Evolutionary conservation across 1,140 invertebrate genomes (phyloP), one percentile per base, ranked within the genome.

Genomic region (Zelostemma sp.): DNA sequence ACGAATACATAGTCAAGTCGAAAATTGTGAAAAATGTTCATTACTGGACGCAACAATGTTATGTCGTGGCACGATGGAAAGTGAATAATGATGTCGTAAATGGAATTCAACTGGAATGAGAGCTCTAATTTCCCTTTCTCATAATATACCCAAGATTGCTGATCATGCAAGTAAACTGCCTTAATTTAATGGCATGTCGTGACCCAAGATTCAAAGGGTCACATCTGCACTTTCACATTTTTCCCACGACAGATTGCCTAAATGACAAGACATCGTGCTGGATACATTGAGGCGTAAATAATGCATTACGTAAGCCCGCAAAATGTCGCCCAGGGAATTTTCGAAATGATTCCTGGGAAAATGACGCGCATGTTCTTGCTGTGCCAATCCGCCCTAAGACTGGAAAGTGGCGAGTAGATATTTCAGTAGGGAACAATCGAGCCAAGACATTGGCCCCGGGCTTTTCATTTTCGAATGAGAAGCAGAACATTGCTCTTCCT

Each of bases 401-500:
- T n/a, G n/a, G n/a, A n/a, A n/a, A n/a, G n/a, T n/a, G n/a, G n/a
- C n/a, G n/a, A n/a, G n/a, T n/a, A n/a, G n/a, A n/a, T n/a, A n/a
- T n/a, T n/a, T n/a, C n/a, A n/a, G n/a, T n/a, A n/a, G n/a, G n/a
- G 33, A 51, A 51, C 46, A 31, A 40, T 54, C 6, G 28, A 28
- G 31, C 50, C 40, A 12, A 25, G 15, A 35, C 12, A 15, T 14
- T 31, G 11, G 16, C 48, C 48, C n/a, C 28, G 19, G 35, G 2
- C n/a, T 21, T 12, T 21, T 4, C 9, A 12, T 12, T 56, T 31
- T 64, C 47, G 54, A 31, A 68, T 46, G 55, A 47, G 73, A 74
- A 62, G 61, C 47, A 41, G 71, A 72, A 68, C 69, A 74, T 77
- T 75, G 76, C 71, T 59, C 69, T 64, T 53, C 45, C 21, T 28